Evolutionary conservation across 2,113 vertebrate genomes (phyloP).

Genomic region (Gnathonemus longibarbis): DNA sequence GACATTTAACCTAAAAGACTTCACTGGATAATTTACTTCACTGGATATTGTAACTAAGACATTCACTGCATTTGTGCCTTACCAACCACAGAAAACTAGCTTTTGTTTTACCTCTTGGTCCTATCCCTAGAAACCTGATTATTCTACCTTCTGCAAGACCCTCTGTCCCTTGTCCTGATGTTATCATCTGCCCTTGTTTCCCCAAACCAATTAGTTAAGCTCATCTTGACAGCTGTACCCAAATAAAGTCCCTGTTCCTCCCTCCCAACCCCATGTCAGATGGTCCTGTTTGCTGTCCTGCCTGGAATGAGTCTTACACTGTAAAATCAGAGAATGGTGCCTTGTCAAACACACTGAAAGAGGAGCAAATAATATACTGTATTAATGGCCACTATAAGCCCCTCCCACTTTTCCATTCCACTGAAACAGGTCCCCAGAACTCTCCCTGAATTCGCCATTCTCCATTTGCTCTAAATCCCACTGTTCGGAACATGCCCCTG

Average conservation of each 20-base stretch:
- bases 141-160: background rate
- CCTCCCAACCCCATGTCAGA: background rate
- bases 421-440: background rate
- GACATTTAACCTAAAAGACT: background rate
- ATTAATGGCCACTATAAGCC: background rate
- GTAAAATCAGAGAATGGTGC: background rate
- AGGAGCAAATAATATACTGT: background rate
- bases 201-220: background rate
- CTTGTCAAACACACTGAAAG: background rate
- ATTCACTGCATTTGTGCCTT: background rate
- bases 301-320: background rate
- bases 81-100: background rate
- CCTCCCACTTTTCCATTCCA: background rate
- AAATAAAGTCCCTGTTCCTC: background rate
- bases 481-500: background rate
- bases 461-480: background rate
- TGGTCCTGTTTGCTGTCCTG: background rate
- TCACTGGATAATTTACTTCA: background rate
- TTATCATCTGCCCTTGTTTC: background rate
- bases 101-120: background rate
- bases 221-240: background rate
- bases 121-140: background rate
- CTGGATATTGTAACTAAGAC: background rate
- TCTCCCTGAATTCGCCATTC: background rate
- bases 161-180: background rate